Evolutionary conservation across 2,888 invertebrate genomes (phyloP), one percentile per base, ranked within the genome.

Genomic region (Cyaniris semiargus): DNA sequence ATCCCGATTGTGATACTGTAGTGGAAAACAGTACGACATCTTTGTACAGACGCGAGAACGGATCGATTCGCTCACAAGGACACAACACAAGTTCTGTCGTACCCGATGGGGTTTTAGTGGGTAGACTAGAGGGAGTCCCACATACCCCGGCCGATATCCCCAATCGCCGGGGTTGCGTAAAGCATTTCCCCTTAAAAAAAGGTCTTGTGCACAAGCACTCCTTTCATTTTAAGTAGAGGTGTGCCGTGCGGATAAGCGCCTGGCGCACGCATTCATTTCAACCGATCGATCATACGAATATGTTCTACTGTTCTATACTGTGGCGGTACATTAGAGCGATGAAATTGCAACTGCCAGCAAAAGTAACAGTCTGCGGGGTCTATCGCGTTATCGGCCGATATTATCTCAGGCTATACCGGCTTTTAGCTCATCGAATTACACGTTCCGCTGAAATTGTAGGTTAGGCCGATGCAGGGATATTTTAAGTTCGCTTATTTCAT

Each of bases 281-380:
- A 44, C 44, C 10, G 48, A 15, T 48, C 18, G 53, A 53, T 53
- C 18, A 18, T 53, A 53, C 3, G 18, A 18, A 53, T 4, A 53
- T 18, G 53, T 53, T 53, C 18, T 53, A 53, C 53, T 53, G 53
- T 53, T 53, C 13, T 53, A 53, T 53, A 53, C 53, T 53, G 53
- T 76, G 71, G 76, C 71, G 56, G 71, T 76, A 76, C 79, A 78
- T 79, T 78, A 78, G 78, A 78, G 76, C 79, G 75, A 78, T 78
- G 78, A 75, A 79, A 78, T 78, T 78, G 80, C 75, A 58, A 76
- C 38, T 58, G 71, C 66, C 70, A 76, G 72, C 56, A 77, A 77
- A 76, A 56, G 72, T 58, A 38, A 58, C 76, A 71, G 38, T 72
- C 38, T n/a, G 44, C 72, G 74, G 53, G 53, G 48, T 74, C 74